Evolutionary conservation across 30 jellyfish, hydroid and myxozoan genomes (phyloP), one percentile per base, ranked within the genome.

Genomic region (Cassiopea xamachana): DNA sequence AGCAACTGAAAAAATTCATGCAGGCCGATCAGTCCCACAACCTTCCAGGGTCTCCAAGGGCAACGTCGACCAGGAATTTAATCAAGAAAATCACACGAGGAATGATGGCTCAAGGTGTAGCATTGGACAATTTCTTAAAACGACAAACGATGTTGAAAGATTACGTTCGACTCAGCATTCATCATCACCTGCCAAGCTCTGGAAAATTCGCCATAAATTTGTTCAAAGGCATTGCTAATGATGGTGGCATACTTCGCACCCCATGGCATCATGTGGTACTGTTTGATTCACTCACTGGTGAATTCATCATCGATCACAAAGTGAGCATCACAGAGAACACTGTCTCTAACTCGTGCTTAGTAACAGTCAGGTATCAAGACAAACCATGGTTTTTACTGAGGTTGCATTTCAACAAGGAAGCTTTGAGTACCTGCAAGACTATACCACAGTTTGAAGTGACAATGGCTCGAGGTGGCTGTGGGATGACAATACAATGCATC

Each of bases 221-320:
- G 77, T 79, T 64, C 87, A 88, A 88, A 60, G 74, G 83, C n/a
- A 16, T 12, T 4, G 75, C 48, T 19, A 3, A 73, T 61, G 48
- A 46, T 17, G 86, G 87, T 1, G 91, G 87, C 2, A 51, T 79
- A 44, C 91, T 88, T 46, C 95, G 95, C 64, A 88, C 95, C 1
- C 95, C 95, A 55, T 88, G 95, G 95, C 95, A 88, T 59, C 86
- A 88, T 60, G 83, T 50, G 13, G 91, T 80, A 44, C 48, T 73
- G 39, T 88, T 88, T 59, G 95, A 88, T 69, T 17, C 95, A 2
- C 27, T 45, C 39, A 45, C 85, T 14, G 95, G 90, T 6, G 86
- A 88, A 43, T 88, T 77, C 55, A 17, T 79, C 18, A 64, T 88
- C 45, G 90, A 79, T 45, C 91, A 79, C 39, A 78, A 79, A 76